Evolutionary conservation across 2,113 vertebrate genomes (phyloP).

Genomic region (Epinephelus cyanopodus): DNA sequence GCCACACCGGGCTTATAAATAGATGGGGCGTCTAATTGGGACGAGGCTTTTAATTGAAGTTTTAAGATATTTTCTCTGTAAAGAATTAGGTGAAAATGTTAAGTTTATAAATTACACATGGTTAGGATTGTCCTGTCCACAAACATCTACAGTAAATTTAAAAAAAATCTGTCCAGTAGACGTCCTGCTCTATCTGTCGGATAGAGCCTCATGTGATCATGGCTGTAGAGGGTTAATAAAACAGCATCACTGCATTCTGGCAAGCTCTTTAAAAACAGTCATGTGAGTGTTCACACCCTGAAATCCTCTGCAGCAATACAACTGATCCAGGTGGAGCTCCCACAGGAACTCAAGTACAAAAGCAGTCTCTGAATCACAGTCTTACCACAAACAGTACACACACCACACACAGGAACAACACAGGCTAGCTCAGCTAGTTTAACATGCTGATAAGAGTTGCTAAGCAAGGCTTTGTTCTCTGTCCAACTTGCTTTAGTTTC

Average conservation of each 20-base stretch:
- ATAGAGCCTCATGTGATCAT: slow-evolving; percentile 11
- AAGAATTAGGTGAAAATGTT: too few species aligned
- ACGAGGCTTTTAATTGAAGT: too few species aligned
- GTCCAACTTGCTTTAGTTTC: neutral
- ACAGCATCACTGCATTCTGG: too few species aligned
- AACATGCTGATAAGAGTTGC: slow-evolving; percentile 31
- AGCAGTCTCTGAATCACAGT: slow-evolving; percentile 26
- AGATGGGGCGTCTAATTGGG: too few species aligned
- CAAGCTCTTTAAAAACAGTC: neutral
- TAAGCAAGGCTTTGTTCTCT: neutral
- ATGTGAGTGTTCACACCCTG: neutral
- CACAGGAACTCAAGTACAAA: neutral
- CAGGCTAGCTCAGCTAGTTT: neutral
- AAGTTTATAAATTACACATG: too few species aligned
- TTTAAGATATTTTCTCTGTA: too few species aligned
- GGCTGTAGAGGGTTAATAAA: neutral
- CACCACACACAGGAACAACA: neutral
- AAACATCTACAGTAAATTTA: neutral
- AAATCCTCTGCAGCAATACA: neutral
- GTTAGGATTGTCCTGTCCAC: too few species aligned
- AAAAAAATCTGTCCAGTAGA: too few species aligned
- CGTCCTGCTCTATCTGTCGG: neutral
- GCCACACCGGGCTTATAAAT: too few species aligned
- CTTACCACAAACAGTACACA: slow-evolving; percentile 17
- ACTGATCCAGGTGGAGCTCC: neutral